phyloP scores from a whole-genome alignment of 2,888 invertebrate genomes.

The Eutolmus rufibarbis region DNA sequence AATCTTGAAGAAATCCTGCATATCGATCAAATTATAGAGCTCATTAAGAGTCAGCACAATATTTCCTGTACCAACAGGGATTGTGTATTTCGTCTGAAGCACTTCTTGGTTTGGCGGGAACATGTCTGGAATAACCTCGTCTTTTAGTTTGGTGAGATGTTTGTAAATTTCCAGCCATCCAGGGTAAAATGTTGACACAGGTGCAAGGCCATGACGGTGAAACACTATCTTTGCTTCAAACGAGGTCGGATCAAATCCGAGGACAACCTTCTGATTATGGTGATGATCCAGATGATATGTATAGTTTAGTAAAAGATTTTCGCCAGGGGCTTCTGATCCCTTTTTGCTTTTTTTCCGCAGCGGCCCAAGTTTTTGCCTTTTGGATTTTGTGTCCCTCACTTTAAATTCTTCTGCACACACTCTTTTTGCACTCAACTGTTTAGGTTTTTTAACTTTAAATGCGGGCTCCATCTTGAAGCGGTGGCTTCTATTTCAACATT shows the following conservation, averaged over 20 bases:
- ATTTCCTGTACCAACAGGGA: too few relatives aligned
- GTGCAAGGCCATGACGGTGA: neutral
- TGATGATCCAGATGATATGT: neutral
- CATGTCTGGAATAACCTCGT: neutral
- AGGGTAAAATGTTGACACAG: neutral
- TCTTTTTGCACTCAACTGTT: neutral
- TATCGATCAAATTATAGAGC: neutral
- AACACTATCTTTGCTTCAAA: neutral
- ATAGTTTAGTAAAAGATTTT: neutral
- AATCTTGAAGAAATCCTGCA: neutral
- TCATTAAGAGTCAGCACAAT: neutral
- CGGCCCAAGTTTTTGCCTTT: neutral
- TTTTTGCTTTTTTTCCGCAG: neutral
- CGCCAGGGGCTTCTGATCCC: neutral
- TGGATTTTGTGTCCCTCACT: neutral
- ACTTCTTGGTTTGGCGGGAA: neutral
- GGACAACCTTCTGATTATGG: neutral
- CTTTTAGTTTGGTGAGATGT: neutral
- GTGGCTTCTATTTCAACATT: neutral
- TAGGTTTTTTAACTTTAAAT: too few relatives aligned
- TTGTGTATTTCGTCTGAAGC: neutral
- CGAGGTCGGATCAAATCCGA: neutral
- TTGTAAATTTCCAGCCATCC: neutral
- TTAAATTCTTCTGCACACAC: neutral
- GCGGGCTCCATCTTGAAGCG: neutral